Conservation (phyloP, 2,797 vertebrate genomes). For the Acipenser oxyrinchus region DNA sequence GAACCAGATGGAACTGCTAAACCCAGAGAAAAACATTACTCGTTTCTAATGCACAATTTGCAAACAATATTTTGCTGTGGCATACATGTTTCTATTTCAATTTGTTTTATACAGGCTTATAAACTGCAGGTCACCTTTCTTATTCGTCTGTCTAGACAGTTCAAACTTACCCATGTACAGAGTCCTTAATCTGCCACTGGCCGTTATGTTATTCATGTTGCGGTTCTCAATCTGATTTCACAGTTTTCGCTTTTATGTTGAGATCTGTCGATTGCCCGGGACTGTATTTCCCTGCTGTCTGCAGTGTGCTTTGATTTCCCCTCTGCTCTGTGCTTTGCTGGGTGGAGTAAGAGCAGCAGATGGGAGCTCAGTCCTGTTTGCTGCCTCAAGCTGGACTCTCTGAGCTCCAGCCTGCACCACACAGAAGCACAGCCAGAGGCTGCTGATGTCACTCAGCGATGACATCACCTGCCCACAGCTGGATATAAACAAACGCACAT, state of each 20-base stretch:
- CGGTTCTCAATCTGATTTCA: too few species aligned
- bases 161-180: slow-evolving; percentile 1
- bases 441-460: slow-evolving; percentile 13
- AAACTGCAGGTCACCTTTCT: too few species aligned
- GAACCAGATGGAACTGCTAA: neutral
- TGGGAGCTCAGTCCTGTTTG: slow-evolving; percentile 6
- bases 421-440: slow-evolving; percentile 3
- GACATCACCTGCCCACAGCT: neutral
- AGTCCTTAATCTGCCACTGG: neutral
- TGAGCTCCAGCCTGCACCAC: too few species aligned
- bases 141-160: too few species aligned
- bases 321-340: neutral
- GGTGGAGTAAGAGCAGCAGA: slow-evolving; percentile 16
- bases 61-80: too few species aligned
- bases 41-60: too few species aligned
- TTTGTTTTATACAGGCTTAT: too few species aligned
- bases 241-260: neutral
- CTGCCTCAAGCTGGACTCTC: neutral
- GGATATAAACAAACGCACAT: slow-evolving; percentile 5
- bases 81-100: too few species aligned
- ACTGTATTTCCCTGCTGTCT: neutral
- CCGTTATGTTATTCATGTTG: neutral
- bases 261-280: neutral
- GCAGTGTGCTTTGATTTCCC: neutral
- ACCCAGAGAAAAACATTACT: too few species aligned